A percentile compares a stretch with the other conserved stretches of the same genome.
Conservation (phyloP, 2,113 vertebrate species). For the Microtus pennsylvanicus region DNA sequence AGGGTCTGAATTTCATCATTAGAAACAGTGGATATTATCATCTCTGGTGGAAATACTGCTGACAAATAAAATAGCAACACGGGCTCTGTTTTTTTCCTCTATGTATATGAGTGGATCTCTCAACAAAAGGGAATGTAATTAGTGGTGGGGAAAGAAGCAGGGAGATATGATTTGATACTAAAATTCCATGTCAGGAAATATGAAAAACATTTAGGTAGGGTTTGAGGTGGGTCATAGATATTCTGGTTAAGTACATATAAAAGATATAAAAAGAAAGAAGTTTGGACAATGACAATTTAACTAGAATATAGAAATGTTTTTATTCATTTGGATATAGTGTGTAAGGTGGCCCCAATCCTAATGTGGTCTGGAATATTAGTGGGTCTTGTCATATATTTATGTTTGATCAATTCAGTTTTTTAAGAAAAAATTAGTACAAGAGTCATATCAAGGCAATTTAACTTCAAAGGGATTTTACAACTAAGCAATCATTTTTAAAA, state of each 20-base stretch:
- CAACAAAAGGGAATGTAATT: background rate
- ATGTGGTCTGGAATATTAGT: background rate
- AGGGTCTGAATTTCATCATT: background rate
- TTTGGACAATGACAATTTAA: background rate
- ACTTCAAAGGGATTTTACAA: background rate
- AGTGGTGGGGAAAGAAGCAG: background rate
- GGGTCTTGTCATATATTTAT: background rate
- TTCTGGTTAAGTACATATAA: background rate
- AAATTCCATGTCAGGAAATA: background rate
- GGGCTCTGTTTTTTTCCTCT: background rate
- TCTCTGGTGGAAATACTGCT: background rate
- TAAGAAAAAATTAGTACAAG: background rate
- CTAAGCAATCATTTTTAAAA: background rate
- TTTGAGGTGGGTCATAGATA: background rate
- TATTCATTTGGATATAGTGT: background rate
- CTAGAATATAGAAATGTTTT: background rate
- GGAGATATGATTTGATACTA: background rate
- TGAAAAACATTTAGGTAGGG: background rate
- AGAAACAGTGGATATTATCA: background rate
- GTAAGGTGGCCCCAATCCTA: background rate
- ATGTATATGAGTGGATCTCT: background rate
- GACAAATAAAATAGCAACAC: background rate
- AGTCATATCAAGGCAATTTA: background rate
- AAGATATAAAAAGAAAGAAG: background rate
- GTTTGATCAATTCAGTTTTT: background rate